These are phyloP conservation scores for Neopelma chrysocephalum DNA, from an alignment of 2,797 vertebrate genomes.

Conservation along the genomic window DNA sequence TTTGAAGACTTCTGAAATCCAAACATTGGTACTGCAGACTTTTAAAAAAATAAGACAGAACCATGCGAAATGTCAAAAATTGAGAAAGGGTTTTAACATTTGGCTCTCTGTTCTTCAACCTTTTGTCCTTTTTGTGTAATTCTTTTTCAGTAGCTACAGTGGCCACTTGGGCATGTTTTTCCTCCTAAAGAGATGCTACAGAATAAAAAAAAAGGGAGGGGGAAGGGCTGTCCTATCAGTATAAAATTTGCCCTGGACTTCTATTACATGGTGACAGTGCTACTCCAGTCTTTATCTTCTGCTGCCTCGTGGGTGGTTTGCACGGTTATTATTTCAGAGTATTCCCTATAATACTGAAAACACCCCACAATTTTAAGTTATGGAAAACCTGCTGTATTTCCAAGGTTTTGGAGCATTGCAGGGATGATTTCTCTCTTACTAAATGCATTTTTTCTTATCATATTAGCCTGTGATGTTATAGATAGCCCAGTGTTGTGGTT, in stretches of 20 bases:
- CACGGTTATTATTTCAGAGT: background rate
- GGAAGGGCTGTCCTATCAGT: background rate
- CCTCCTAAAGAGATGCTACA: background rate
- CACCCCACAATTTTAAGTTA: background rate
- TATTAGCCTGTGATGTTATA: background rate
- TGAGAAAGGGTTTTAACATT: background rate
- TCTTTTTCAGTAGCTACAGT: background rate
- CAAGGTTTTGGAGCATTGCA: background rate
- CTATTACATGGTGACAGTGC: background rate
- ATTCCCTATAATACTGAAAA: background rate
- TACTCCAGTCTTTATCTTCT: background rate
- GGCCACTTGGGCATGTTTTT: background rate
- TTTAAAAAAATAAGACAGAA: background rate
- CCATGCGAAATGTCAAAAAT: background rate
- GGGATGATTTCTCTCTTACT: background rate
- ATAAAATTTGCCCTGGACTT: background rate
- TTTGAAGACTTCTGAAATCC: constrained; percentile 3
- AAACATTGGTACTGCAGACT: background rate
- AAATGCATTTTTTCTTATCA: background rate
- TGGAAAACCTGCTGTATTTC: background rate
- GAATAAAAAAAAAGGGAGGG: background rate
- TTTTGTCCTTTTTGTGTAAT: background rate
- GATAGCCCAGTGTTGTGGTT: background rate
- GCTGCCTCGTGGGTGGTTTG: background rate
- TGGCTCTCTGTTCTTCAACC: background rate